A percentile compares a stretch with the other conserved stretches of the same genome.
These are phyloP conservation scores for Chionomys nivalis DNA, from an alignment of 2,113 vertebrate species.

Conservation along the genomic window DNA sequence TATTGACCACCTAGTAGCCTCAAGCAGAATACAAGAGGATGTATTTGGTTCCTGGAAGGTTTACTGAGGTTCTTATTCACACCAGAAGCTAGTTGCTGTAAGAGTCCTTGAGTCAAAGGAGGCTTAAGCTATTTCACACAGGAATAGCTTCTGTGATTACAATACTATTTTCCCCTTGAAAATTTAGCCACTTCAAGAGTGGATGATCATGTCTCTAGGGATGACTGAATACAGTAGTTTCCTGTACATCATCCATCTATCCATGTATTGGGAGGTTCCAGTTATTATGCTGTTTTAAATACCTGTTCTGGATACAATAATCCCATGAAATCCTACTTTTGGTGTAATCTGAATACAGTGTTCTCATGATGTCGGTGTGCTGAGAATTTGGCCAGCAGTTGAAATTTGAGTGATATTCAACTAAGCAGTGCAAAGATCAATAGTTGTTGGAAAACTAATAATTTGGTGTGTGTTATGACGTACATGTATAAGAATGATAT, in stretches of 20 bases:
- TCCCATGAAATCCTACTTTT: background rate
- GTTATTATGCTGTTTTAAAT: background rate
- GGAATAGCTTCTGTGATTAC: background rate
- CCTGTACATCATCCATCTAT: background rate
- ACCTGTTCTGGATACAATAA: background rate
- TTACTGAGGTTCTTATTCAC: background rate
- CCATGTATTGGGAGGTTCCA: background rate
- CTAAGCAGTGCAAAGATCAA: background rate
- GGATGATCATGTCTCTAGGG: background rate
- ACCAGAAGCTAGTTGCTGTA: background rate
- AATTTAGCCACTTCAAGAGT: conserved; percentile 1
- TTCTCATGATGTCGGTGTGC: background rate
- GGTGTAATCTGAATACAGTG: background rate
- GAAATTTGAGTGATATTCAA: background rate
- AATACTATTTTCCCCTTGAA: conserved; percentile 36
- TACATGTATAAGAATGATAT: background rate
- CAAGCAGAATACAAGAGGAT: conserved; percentile 25
- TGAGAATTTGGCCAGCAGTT: background rate
- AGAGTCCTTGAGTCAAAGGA: background rate
- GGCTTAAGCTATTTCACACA: conserved; percentile 6
- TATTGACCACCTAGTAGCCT: conserved; percentile 76
- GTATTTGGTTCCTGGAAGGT: background rate
- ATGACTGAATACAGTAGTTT: background rate
- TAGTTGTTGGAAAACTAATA: conserved; percentile 12
- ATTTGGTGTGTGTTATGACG: background rate